These are phyloP conservation scores for Nerophis ophidion DNA, from an alignment of 2,113 vertebrate species.

Conservation along the genomic window DNA sequence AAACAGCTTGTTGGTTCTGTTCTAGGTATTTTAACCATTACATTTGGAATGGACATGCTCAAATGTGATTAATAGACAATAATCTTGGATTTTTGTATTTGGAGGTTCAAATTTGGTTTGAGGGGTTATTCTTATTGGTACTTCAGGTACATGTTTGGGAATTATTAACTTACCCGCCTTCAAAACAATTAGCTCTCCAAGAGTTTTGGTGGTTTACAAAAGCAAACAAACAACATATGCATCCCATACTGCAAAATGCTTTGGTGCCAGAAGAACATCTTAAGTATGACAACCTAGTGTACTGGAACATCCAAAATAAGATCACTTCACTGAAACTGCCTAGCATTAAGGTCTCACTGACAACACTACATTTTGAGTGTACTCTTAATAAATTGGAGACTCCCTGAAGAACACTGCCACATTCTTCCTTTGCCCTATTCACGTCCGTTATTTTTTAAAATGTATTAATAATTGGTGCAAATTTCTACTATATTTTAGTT, in stretches of 20 bases:
- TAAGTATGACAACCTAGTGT: constrained; percentile 14
- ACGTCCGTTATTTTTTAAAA: not conserved
- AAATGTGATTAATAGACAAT: too few relatives aligned
- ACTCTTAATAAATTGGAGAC: constrained; percentile 6
- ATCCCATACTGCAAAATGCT: not conserved
- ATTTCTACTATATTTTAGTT: too few relatives aligned
- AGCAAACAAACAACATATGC: not conserved
- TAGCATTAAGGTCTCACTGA: constrained; percentile 13
- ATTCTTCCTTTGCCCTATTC: constrained; percentile 1
- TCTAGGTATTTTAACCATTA: too few relatives aligned
- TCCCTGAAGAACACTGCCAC: constrained; percentile 14
- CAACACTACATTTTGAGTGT: constrained; percentile 3
- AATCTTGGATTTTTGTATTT: too few relatives aligned
- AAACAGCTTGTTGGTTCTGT: too few relatives aligned
- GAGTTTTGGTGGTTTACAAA: not conserved
- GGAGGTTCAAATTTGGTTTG: too few relatives aligned
- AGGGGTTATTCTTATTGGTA: too few relatives aligned
- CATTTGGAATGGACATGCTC: too few relatives aligned
- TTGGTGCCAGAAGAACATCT: not conserved
- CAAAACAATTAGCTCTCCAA: not conserved
- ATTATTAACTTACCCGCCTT: too few relatives aligned
- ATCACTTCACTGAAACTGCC: constrained; percentile 16
- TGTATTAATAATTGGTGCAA: too few relatives aligned
- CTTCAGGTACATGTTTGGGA: not conserved
- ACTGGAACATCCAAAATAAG: constrained; percentile 27